Evolutionary conservation across 2,888 invertebrate genomes (phyloP).

Genomic region (Pachydiplax longipennis): DNA sequence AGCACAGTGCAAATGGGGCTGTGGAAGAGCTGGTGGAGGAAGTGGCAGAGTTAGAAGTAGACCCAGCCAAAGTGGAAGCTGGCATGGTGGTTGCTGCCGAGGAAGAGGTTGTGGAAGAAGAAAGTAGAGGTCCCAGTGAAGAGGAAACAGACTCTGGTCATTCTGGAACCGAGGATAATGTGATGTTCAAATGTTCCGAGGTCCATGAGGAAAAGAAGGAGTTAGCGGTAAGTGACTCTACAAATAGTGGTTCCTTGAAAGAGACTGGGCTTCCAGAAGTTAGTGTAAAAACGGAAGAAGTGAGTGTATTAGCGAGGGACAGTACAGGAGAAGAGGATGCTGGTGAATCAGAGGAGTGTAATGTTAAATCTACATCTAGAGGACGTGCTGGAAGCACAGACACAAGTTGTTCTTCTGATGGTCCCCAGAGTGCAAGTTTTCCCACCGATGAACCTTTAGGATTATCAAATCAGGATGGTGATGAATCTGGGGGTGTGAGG

Average conservation of each 20-base stretch:
- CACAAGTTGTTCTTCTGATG: conserved; percentile 18
- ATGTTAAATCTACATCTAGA: neutral
- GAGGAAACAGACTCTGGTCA: neutral
- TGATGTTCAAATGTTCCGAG: neutral
- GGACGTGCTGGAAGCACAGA: conserved; percentile 17
- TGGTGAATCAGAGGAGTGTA: conserved; percentile 11
- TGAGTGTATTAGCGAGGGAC: neutral
- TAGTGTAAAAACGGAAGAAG: neutral
- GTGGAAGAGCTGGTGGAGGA: conserved; percentile 7
- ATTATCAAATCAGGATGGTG: neutral
- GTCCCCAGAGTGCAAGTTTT: neutral
- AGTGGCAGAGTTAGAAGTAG: conserved; percentile 1
- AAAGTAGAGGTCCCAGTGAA: neutral
- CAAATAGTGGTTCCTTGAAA: neutral
- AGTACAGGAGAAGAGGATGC: conserved; percentile 6
- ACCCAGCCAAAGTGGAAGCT: neutral
- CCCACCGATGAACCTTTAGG: neutral
- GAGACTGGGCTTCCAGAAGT: neutral
- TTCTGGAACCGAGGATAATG: neutral
- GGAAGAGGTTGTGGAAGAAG: conserved; percentile 21
- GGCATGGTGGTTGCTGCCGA: conserved; percentile 9
- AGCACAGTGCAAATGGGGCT: neutral
- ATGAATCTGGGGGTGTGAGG: neutral
- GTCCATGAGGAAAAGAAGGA: neutral
- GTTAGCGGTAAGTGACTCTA: neutral